Evolutionary conservation across 2,113 vertebrate genomes (phyloP).

Genomic region (Aix galericulata): DNA sequence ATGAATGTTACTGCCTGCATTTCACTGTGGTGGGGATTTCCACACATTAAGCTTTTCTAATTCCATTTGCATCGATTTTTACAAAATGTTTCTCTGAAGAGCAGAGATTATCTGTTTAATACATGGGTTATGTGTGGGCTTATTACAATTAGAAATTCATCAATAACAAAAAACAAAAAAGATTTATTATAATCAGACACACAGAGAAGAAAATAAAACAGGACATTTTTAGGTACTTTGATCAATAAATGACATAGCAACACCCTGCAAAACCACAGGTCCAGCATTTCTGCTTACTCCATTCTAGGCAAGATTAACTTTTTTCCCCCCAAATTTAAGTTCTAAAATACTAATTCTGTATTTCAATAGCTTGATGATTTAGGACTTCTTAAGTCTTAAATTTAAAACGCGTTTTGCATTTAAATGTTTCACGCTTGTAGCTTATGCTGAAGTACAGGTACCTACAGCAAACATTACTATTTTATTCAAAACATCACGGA

Average conservation of each 20-base stretch:
- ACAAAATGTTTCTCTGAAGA: background rate
- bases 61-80: background rate
- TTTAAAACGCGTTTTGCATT: background rate
- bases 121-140: background rate
- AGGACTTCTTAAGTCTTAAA: background rate
- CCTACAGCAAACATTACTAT: background rate
- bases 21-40: background rate
- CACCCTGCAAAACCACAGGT: background rate
- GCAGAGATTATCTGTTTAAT: background rate
- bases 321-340: background rate
- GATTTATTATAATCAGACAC: background rate
- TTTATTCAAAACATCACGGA: background rate
- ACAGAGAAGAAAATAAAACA: background rate
- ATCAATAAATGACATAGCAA: background rate
- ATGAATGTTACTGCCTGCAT: background rate
- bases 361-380: background rate
- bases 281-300: background rate
- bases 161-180: background rate
- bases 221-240: background rate
- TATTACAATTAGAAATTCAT: background rate
- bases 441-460: background rate
- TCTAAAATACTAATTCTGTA: background rate
- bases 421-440: background rate
- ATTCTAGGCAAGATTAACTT: background rate
- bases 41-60: background rate